A percentile compares a stretch with the other conserved stretches of the same genome.
These are phyloP conservation scores for Hoplias malabaricus DNA, from an alignment of 2,113 vertebrate genomes.

Conservation along the genomic window DNA sequence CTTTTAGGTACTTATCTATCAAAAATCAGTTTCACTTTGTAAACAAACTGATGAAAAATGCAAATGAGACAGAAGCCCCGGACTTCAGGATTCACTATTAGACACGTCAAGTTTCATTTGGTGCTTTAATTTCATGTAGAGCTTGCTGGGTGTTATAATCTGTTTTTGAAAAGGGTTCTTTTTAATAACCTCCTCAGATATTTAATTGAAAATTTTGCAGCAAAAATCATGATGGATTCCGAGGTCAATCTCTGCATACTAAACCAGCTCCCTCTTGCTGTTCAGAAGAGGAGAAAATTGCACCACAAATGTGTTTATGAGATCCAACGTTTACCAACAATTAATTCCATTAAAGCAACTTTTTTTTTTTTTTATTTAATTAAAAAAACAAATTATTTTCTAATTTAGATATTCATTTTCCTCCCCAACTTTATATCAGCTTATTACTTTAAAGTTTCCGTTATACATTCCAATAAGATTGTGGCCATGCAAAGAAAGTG, in stretches of 20 bases:
- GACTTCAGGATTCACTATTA: neutral
- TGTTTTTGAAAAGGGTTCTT: slow-evolving; percentile 23
- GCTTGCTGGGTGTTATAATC: slow-evolving; percentile 8
- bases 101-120: slow-evolving; percentile 10
- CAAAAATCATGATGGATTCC: slow-evolving; percentile 16
- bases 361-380: slow-evolving; percentile 31
- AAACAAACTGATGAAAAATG: neutral
- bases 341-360: slow-evolving; percentile 21
- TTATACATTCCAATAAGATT: slow-evolving; percentile 69
- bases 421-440: slow-evolving; percentile 22
- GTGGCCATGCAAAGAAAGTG: slow-evolving; percentile 60
- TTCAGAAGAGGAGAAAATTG: slow-evolving; percentile 2
- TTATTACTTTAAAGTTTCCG: slow-evolving; percentile 53
- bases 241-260: slow-evolving; percentile 2
- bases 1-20: neutral
- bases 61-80: neutral
- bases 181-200: slow-evolving; percentile 21
- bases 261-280: slow-evolving; percentile 3
- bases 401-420: slow-evolving; percentile 22
- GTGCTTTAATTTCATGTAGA: neutral
- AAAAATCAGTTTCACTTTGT: neutral
- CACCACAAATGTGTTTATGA: neutral
- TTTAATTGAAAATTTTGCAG: slow-evolving; percentile 21
- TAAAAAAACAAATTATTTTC: slow-evolving; percentile 28
- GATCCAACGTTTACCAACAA: slow-evolving; percentile 9